These are phyloP conservation scores for Aplochiton taeniatus DNA, from an alignment of 2,797 vertebrate species.

Conservation along the genomic window DNA sequence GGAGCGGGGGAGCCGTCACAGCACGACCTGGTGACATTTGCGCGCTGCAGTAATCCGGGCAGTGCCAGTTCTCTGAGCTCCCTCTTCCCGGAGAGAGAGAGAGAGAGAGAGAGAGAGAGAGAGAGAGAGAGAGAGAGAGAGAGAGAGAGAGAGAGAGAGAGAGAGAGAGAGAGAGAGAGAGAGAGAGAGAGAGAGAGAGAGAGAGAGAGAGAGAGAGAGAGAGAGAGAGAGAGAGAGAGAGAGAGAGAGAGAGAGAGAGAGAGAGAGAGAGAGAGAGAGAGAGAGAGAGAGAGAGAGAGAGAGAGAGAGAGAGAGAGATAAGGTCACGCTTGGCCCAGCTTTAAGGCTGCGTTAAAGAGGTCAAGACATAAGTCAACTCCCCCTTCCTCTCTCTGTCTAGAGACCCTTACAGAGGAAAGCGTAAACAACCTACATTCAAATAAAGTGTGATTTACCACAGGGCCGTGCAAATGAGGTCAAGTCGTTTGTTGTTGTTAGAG, in stretches of 20 bases:
- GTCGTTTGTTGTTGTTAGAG: no score
- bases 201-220: no score
- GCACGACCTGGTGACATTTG: slow-evolving; percentile 67
- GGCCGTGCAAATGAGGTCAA: no score
- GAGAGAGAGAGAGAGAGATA: slow-evolving; percentile 19
- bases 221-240: no score
- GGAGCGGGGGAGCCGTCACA: slow-evolving; percentile 58
- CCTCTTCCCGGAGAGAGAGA: slow-evolving; percentile 41
- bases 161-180: not conserved
- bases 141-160: not conserved
- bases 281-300: no score
- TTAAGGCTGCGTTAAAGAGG: slow-evolving; percentile 54
- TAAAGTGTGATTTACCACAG: no score
- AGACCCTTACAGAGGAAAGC: no score
- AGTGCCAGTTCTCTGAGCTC: slow-evolving; percentile 37
- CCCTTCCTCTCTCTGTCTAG: no score
- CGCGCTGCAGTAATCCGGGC: slow-evolving; percentile 44
- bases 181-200: not conserved
- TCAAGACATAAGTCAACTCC: slow-evolving; percentile 45
- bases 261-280: no score
- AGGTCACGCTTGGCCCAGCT: slow-evolving; percentile 50
- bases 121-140: slow-evolving; percentile 5
- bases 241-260: no score
- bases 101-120: not conserved
- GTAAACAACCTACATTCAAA: slow-evolving; percentile 17